A percentile compares a stretch with the other conserved stretches of the same genome.
Evolutionary conservation across 2,888 invertebrate genomes (phyloP).

Genomic region (Parthenolecanium corni): DNA sequence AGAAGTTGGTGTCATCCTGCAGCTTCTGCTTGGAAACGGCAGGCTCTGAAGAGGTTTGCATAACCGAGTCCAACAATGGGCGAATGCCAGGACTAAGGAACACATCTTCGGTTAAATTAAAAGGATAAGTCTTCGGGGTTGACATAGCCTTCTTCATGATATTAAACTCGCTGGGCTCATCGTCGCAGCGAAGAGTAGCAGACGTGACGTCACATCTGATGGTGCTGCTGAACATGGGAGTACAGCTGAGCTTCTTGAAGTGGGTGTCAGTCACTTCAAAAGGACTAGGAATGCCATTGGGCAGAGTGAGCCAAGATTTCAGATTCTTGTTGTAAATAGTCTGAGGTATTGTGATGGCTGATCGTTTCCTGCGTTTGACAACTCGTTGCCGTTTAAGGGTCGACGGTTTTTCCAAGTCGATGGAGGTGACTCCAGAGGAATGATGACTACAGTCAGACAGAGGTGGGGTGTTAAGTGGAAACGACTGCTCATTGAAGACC

Average conservation of each 20-base stretch:
- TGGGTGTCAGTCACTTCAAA: slow-evolving; percentile 30
- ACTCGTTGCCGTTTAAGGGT: slow-evolving; percentile 33
- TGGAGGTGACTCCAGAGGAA: slow-evolving; percentile 20
- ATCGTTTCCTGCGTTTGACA: slow-evolving; percentile 30
- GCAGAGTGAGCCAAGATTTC: slow-evolving; percentile 36
- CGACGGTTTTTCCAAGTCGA: slow-evolving; percentile 32
- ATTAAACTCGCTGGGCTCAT: neutral
- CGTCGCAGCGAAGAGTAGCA: slow-evolving; percentile 11
- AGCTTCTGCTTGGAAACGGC: neutral
- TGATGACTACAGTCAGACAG: slow-evolving; percentile 29
- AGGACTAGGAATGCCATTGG: slow-evolving; percentile 39
- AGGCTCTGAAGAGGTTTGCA: neutral
- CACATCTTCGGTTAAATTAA: slow-evolving; percentile 16
- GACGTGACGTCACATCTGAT: slow-evolving; percentile 22
- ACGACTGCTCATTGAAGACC: slow-evolving; percentile 31
- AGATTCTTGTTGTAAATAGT: slow-evolving; percentile 13
- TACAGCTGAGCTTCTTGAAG: slow-evolving; percentile 9
- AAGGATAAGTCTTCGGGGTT: neutral
- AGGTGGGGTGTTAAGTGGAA: slow-evolving; percentile 31
- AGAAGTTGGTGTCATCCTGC: neutral
- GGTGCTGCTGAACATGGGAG: slow-evolving; percentile 23
- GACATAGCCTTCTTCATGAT: slow-evolving; percentile 14
- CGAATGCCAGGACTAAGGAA: slow-evolving; percentile 11
- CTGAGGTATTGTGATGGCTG: slow-evolving; percentile 25
- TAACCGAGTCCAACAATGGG: slow-evolving; percentile 14